phyloP scores from a whole-genome alignment of 2,888 invertebrate species.

The Bugula neritina region DNA sequence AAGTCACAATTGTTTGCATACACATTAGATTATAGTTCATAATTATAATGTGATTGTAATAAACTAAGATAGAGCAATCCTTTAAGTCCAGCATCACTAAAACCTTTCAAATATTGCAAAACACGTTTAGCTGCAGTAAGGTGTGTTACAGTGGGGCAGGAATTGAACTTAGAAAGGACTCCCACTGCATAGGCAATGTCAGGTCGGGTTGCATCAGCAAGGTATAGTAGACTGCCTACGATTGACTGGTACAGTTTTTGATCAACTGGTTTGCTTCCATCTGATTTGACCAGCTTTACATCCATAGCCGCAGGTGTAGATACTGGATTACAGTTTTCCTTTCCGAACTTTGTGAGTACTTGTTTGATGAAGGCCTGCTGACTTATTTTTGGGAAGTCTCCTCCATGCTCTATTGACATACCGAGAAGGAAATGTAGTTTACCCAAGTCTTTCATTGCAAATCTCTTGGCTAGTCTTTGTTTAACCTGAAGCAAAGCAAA shows the following conservation, averaged over 20 bases:
- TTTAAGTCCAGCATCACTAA: conserved; percentile 28
- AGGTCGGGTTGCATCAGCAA: conserved; percentile 31
- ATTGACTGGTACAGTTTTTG: conserved; percentile 28
- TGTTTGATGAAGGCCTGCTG: neutral
- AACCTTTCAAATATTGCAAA: conserved; percentile 30
- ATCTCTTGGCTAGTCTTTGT: conserved; percentile 25
- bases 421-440: conserved; percentile 27
- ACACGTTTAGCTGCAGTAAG: conserved; percentile 32
- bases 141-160: conserved; percentile 32
- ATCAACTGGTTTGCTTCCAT: conserved; percentile 8
- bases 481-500: neutral
- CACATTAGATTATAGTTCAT: too few species aligned
- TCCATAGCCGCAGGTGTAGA: neutral
- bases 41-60: too few species aligned
- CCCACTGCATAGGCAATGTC: conserved; percentile 32
- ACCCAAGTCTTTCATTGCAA: conserved; percentile 30
- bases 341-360: neutral
- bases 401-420: neutral
- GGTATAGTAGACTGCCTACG: conserved; percentile 31
- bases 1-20: too few species aligned
- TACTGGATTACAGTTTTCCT: neutral
- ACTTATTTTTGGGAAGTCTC: neutral
- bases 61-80: too few species aligned
- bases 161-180: conserved; percentile 29
- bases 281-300: neutral